Evolutionary conservation across 30 jellyfish, hydroid and myxozoan species (phyloP).

Genomic region (Aurelia coerulea): DNA sequence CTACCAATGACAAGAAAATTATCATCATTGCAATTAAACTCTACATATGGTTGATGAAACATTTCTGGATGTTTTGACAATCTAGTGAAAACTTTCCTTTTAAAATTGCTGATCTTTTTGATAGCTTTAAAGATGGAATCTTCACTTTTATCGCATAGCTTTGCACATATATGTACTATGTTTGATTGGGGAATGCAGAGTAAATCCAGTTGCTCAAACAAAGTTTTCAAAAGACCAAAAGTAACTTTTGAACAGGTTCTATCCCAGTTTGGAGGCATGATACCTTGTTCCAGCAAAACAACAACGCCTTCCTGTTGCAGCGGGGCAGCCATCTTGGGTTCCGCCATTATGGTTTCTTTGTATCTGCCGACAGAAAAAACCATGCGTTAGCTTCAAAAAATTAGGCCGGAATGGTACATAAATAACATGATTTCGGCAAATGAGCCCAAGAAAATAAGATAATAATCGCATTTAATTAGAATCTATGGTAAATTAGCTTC

Average conservation of each 20-base stretch:
- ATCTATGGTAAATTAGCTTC: not conserved
- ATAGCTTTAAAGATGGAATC: not conserved
- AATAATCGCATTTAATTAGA: not conserved
- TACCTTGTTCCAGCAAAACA: not conserved
- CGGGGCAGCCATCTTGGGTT: not conserved
- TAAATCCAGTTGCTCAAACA: not conserved
- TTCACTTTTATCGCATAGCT: not conserved
- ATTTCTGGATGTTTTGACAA: not conserved
- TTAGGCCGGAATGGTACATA: not conserved
- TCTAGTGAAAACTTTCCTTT: not conserved
- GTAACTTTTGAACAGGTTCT: not conserved
- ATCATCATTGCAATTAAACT: not conserved
- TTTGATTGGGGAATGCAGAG: not conserved
- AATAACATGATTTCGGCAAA: not conserved
- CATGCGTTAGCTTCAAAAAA: not conserved
- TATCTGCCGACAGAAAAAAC: not conserved
- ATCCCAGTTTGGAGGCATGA: not conserved
- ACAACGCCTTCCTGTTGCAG: not conserved
- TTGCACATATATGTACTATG: not conserved
- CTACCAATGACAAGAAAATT: not conserved
- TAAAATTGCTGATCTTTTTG: not conserved
- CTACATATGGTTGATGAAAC: not conserved
- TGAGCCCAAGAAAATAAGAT: not conserved
- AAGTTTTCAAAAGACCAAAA: not conserved
- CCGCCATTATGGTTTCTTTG: slow-evolving; percentile 8